phyloP scores from a whole-genome alignment of 2,888 invertebrate species.

The Prosapia bicincta region DNA sequence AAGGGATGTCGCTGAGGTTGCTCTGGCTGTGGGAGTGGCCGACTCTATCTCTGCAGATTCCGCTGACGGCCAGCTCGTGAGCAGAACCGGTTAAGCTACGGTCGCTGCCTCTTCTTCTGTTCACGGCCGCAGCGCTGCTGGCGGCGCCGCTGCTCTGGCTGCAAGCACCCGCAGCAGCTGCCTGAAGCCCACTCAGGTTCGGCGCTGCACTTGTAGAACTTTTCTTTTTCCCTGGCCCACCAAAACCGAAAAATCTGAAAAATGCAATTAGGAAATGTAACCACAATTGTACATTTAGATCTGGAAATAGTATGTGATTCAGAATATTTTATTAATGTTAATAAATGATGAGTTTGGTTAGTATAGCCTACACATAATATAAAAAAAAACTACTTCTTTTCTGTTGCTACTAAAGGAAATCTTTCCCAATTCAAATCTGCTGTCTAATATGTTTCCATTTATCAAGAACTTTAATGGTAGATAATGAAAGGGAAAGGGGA shows the following conservation, averaged over 20 bases:
- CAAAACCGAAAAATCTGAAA: constrained; percentile 83
- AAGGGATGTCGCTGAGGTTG: constrained; percentile 72
- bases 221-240: constrained; percentile 78
- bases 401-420: too few species aligned
- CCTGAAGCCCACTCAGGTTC: constrained; percentile 31
- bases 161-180: constrained; percentile 35
- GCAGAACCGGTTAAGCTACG: constrained; percentile 80
- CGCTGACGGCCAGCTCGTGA: constrained; percentile 74
- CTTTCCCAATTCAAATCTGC: too few species aligned
- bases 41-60: constrained; percentile 60
- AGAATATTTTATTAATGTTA: too few species aligned
- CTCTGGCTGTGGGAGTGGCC: constrained; percentile 89
- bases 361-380: too few species aligned
- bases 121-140: constrained; percentile 46
- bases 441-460: too few species aligned
- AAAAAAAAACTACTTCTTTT: too few species aligned
- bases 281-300: too few species aligned
- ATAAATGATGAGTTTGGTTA: too few species aligned
- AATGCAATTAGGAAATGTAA: too few species aligned
- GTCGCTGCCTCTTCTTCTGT: constrained; percentile 75
- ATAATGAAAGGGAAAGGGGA: too few species aligned
- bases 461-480: too few species aligned
- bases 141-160: constrained; percentile 45
- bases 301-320: too few species aligned
- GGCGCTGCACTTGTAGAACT: constrained; percentile 34